Evolutionary conservation across 2,888 invertebrate species (phyloP).

Genomic region (Poecilus cupreus): DNA sequence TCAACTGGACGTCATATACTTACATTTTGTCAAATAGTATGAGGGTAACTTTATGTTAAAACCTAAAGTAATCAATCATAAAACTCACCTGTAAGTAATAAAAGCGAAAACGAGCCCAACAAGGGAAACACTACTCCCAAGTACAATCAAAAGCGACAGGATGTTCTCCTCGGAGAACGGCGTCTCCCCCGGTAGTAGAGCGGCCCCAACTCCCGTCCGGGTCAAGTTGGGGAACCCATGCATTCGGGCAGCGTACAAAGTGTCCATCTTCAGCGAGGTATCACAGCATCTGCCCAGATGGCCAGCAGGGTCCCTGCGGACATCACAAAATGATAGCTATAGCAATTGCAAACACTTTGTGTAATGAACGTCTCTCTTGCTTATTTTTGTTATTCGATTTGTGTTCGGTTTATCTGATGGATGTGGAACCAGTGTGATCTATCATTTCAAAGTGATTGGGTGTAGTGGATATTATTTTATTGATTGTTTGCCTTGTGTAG

Average conservation of each 20-base stretch:
- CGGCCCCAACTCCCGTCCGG: constrained; percentile 63
- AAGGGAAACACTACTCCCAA: constrained; percentile 80
- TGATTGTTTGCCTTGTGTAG: neutral
- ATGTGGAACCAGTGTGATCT: constrained; percentile 1
- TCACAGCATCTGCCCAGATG: constrained; percentile 23
- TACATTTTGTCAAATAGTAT: too few species aligned
- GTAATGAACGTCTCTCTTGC: neutral
- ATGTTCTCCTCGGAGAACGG: constrained; percentile 76
- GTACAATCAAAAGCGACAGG: constrained; percentile 78
- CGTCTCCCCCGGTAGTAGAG: constrained; percentile 63
- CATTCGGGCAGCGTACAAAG: constrained; percentile 72
- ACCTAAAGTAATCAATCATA: too few species aligned
- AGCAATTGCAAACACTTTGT: neutral
- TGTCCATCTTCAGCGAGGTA: constrained; percentile 70
- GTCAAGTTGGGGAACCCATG: constrained; percentile 72
- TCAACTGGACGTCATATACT: too few species aligned
- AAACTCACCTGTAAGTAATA: constrained; percentile 79
- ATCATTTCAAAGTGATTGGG: constrained; percentile 24
- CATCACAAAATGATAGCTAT: neutral
- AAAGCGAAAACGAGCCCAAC: constrained; percentile 82
- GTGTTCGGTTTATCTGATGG: neutral
- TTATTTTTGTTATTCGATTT: constrained; percentile 22
- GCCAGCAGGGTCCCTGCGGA: too few species aligned
- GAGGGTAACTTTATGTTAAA: too few species aligned
- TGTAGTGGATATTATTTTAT: constrained; percentile 26